Percentiles rank a stretch among this genome's conserved stretches.
Conservation (phyloP, 2,797 vertebrate genomes). For the Phaenicophaeus curvirostris region DNA sequence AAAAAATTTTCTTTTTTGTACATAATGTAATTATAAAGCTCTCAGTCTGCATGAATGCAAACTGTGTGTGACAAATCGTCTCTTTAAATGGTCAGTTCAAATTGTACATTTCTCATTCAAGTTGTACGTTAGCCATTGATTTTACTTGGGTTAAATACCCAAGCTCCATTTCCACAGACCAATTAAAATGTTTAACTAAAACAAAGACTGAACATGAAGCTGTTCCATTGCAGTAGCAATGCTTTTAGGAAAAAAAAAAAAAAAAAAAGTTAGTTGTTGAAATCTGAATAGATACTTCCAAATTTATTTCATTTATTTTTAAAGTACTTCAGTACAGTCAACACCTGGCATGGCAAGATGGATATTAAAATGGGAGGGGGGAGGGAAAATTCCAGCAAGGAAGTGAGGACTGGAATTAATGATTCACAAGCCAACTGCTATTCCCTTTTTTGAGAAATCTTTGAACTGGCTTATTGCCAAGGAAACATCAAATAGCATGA, state of each 20-base stretch:
- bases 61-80: constrained; percentile 84
- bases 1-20: constrained; percentile 80
- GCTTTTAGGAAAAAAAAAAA: constrained; percentile 14
- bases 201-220: constrained; percentile 58
- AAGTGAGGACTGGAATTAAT: neutral
- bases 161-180: constrained; percentile 66
- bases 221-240: constrained; percentile 65
- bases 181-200: constrained; percentile 61
- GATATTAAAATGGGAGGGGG: constrained; percentile 21
- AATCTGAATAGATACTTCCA: constrained; percentile 59
- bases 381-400: constrained; percentile 18
- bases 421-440: constrained; percentile 11
- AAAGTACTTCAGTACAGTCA: constrained; percentile 37
- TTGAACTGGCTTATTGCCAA: constrained; percentile 36
- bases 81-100: constrained; percentile 81
- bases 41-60: constrained; percentile 88
- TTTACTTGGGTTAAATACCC: constrained; percentile 66
- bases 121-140: constrained; percentile 73
- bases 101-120: constrained; percentile 79
- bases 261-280: constrained; percentile 50
- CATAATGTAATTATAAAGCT: constrained; percentile 90
- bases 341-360: constrained; percentile 47
- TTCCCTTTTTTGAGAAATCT: constrained; percentile 12
- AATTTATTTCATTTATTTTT: constrained; percentile 46
- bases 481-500: constrained; percentile 39